Base-by-base conservation (phyloP, 2,797 vertebrate species). In the Melanotaenia trifasciata region DNA sequence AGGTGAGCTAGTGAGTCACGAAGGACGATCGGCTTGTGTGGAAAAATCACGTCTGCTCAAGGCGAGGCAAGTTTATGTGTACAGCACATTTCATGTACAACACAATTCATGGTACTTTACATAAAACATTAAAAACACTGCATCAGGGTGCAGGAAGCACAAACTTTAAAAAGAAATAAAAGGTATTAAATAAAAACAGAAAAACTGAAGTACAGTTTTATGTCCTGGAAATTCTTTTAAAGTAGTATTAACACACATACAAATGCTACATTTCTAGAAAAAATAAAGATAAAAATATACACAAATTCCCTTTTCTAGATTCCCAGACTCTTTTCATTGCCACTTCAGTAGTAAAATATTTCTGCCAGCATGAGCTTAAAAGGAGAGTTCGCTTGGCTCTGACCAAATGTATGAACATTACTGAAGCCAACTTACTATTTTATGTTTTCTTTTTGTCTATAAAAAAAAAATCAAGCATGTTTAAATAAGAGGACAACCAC, bases 1-100 rank as follows among this genome's bases (percentile, higher is more conserved):
- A 78, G 65, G 60, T 64, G 51, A 76, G 36, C 56, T 63, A 62
- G 76, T 67, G 70, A 75, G 58, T 60, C 40, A n/a, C 68, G 38
- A 50, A 64, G 57, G n/a, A 68, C 77, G 57, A 67, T 63, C 20
- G 58, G 7, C 58, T 64, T 56, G 18, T 20, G 43, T 32, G n/a
- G 51, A 58, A 22, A 47, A 58, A 70, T 20, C 3, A 78, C 24
- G 5, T 58, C 43, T 40, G 3, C 3, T 16, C 22, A 16, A 63
- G 62, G 32, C 32, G 7, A 33, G 32, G 32, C 32, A 8, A 33
- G 32, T 33, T 33, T 33, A 33, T 33, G 5, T 33, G 32, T 6
- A 33, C 7, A 33, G 32, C 32, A 33, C 32, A 33, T 33, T 6
- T 33, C 32, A 33, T 33, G 32, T 33, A 33, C 32, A 33, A 33